Percentiles rank a stretch among this genome's conserved stretches.
Evolutionary conservation across 2,113 vertebrate genomes (phyloP).

Genomic region (Entomyzon cyanotis): DNA sequence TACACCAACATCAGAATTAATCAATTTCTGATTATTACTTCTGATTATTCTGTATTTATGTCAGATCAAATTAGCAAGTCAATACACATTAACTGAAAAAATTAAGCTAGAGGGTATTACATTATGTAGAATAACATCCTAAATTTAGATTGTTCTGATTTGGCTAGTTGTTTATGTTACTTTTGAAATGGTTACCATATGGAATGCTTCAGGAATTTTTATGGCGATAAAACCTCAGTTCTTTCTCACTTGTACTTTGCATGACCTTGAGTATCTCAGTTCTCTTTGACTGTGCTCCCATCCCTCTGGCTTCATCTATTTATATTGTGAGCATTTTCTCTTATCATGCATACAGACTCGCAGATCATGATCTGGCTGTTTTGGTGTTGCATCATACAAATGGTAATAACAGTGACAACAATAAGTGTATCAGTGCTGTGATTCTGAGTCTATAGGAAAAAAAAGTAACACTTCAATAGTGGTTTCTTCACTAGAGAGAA

Average conservation of each 20-base stretch:
- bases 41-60: slow-evolving; percentile 38
- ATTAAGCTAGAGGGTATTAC: not conserved
- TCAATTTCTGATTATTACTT: slow-evolving; percentile 28
- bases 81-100: not conserved
- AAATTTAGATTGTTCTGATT: not conserved
- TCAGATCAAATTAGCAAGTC: not conserved
- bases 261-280: not conserved
- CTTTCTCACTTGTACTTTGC: not conserved
- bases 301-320: not conserved
- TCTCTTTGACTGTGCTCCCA: not conserved
- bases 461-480: not conserved
- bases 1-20: slow-evolving; percentile 27
- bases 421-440: not conserved
- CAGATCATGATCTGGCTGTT: not conserved
- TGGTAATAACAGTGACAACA: not conserved
- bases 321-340: not conserved
- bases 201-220: slow-evolving; percentile 11
- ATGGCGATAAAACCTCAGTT: not conserved
- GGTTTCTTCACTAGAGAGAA: not conserved
- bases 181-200: not conserved
- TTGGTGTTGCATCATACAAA: not conserved
- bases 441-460: not conserved
- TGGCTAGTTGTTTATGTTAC: not conserved
- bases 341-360: not conserved
- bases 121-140: not conserved